Evolutionary conservation across 2,888 invertebrate genomes (phyloP), one percentile per base, ranked within the genome.

Genomic region (Drosophila sordidapex): DNA sequence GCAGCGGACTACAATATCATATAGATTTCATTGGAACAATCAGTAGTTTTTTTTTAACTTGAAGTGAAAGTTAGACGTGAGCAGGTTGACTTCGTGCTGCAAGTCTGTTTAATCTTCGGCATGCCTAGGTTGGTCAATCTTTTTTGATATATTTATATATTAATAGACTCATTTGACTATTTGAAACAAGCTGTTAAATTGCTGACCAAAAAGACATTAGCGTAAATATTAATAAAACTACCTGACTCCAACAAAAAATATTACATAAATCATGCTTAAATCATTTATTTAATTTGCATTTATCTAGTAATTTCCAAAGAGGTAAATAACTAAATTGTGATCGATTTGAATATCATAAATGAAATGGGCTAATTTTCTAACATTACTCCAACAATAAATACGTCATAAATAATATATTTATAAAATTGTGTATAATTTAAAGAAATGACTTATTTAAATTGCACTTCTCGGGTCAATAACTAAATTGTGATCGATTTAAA

Each of bases 401-500:
- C 2, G n/a, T 0, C 5, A 21, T 43, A 21, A 21, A 13, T 46
- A 7, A 21, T 15, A 25, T 25, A 8, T 46, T 8, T 15, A 4
- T 8, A 8, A 15, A 25, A 25, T 25, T 2, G 4, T 25, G 4
- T 46, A 7, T 21, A 13, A 46, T 7, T 21, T 4, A 46, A 21
- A 21, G 11, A n/a, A 40, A n/a, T n/a, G 0, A 40, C n/a, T 7
- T 13, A 13, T 40, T 46, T 46, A 21, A 15, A 7, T 15, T 15
- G 7, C 15, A 2, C 7, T 36, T 33, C 33, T 33, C 33, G 33
- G 11, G 21, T 15, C 4, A 25, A 49, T 49, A 18, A 11, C 18
- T 15, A 46, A 49, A 27, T 27, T 49, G 49, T 49, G 49, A 49
- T 49, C 18, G 49, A 27, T 27, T 49, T 49, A 10, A 27, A 27